These are phyloP conservation scores for Eueides isabella DNA, from an alignment of 1,140 invertebrate species.

Conservation along the genomic window DNA sequence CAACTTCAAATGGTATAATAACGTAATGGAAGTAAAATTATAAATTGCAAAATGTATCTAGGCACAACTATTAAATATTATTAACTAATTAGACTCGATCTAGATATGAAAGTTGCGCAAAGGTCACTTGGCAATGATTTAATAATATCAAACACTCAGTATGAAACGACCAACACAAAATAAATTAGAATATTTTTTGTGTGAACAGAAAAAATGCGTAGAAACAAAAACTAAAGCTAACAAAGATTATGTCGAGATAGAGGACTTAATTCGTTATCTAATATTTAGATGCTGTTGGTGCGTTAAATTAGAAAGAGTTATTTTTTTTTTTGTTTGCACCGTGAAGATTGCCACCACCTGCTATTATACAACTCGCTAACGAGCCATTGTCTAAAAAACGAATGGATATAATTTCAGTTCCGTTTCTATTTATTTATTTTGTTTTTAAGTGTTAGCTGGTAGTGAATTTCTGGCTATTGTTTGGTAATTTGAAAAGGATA, in stretches of 20 bases:
- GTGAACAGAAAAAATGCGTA: constrained; percentile 13
- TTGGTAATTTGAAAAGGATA: constrained; percentile 42
- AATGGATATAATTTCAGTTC: constrained; percentile 68
- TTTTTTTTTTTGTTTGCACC: constrained; percentile 44
- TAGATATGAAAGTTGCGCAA: constrained; percentile 48
- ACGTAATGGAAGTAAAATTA: not conserved
- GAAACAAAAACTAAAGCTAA: constrained; percentile 17
- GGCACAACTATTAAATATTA: not conserved
- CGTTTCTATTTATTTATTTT: constrained; percentile 48
- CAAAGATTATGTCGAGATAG: constrained; percentile 27
- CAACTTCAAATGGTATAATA: too few species aligned
- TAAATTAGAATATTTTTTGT: constrained; percentile 31
- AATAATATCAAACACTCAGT: constrained; percentile 12
- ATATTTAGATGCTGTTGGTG: constrained; percentile 49
- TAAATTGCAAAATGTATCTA: not conserved
- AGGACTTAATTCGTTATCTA: constrained; percentile 50
- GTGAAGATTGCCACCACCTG: constrained; percentile 47
- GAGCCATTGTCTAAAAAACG: constrained; percentile 62
- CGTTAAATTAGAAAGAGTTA: constrained; percentile 51
- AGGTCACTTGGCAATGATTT: constrained; percentile 40
- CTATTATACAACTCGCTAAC: constrained; percentile 66
- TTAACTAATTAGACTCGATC: constrained; percentile 40
- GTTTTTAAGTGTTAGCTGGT: constrained; percentile 39
- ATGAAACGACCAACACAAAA: constrained; percentile 31
- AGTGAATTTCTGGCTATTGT: constrained; percentile 49